A percentile compares a stretch with the other conserved stretches of the same genome.
These are phyloP conservation scores for Hypercompe scribonia DNA, from an alignment of 2,888 invertebrate genomes.

Conservation along the genomic window DNA sequence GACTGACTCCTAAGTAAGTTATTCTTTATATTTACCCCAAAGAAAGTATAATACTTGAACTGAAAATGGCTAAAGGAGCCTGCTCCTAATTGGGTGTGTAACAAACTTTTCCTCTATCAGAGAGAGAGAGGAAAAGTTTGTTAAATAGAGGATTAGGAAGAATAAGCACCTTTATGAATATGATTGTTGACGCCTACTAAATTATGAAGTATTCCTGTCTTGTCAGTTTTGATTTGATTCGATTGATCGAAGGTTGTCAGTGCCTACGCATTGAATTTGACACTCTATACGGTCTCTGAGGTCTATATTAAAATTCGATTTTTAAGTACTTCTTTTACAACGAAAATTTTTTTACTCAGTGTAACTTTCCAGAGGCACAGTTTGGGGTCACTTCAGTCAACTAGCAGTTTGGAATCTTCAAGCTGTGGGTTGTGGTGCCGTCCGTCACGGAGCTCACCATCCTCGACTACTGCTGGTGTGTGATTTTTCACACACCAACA, in stretches of 20 bases:
- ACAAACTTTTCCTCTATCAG: not conserved
- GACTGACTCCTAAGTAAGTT: slow-evolving; percentile 62
- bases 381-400: slow-evolving; percentile 82
- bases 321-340: too few species aligned
- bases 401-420: slow-evolving; percentile 77
- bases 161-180: too few species aligned
- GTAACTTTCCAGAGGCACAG: slow-evolving; percentile 61
- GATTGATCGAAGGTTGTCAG: too few species aligned
- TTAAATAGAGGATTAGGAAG: not conserved
- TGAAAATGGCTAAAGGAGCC: not conserved
- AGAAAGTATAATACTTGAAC: not conserved
- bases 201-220: not conserved
- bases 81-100: not conserved
- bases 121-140: not conserved
- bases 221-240: too few species aligned
- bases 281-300: not conserved
- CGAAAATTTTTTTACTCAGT: not conserved
- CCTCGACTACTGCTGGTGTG: slow-evolving; percentile 74
- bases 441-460: slow-evolving; percentile 63
- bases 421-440: slow-evolving; percentile 79
- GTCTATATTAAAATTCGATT: not conserved
- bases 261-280: not conserved
- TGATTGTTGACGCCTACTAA: not conserved
- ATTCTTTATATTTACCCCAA: not conserved
- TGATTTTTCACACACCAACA: slow-evolving; percentile 83